Conservation (phyloP, 2,113 vertebrate species). For the Ceyx melanurus region DNA sequence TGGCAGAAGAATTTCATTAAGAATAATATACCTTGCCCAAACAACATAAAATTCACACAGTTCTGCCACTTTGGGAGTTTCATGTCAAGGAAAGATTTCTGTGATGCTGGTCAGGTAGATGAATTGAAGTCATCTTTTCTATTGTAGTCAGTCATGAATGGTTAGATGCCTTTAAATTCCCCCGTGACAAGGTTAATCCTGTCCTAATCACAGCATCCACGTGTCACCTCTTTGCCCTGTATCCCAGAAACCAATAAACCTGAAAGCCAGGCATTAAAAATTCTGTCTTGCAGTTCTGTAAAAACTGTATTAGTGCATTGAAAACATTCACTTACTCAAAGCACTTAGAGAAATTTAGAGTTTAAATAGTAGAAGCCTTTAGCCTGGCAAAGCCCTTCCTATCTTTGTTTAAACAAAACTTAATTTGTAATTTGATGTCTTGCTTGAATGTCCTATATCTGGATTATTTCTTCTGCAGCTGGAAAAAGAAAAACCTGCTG, state of each 20-base stretch:
- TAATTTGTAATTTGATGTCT: background rate
- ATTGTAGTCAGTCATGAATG: background rate
- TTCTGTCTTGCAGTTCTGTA: background rate
- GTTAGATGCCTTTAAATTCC: constrained; percentile 4
- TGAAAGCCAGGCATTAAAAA: background rate
- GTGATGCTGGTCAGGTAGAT: rapidly evolving
- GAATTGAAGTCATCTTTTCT: background rate
- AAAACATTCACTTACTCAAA: background rate
- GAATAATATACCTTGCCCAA: background rate
- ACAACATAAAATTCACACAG: background rate
- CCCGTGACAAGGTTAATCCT: constrained; percentile 11
- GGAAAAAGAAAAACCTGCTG: background rate
- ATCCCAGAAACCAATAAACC: background rate
- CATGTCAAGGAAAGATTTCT: background rate
- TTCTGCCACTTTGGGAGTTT: background rate
- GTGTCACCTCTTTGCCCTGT: background rate
- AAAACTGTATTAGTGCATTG: background rate
- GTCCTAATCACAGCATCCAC: background rate
- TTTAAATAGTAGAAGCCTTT: background rate
- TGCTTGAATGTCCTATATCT: background rate
- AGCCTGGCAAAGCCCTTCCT: background rate
- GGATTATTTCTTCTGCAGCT: background rate
- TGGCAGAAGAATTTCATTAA: background rate
- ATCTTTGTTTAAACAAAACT: background rate
- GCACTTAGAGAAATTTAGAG: background rate